These are phyloP conservation scores for Chanos chanos DNA, from an alignment of 2,797 vertebrate species.

Conservation along the genomic window DNA sequence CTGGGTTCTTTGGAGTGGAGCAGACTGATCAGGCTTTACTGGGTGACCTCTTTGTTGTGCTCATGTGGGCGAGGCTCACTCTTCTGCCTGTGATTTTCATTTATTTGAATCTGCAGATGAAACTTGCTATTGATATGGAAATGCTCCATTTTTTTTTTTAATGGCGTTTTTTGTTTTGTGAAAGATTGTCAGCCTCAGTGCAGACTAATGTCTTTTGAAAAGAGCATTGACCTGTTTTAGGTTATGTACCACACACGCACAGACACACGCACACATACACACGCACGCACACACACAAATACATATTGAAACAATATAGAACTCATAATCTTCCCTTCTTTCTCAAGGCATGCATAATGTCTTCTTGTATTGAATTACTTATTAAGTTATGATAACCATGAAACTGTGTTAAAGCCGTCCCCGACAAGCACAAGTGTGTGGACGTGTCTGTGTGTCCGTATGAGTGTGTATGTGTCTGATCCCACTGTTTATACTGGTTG, in stretches of 20 bases:
- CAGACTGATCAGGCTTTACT: background rate
- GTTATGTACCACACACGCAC: background rate
- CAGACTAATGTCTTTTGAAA: background rate
- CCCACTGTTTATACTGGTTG: conserved; percentile 22
- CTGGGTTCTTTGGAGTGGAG: conserved; percentile 2
- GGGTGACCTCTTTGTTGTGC: conserved; percentile 1
- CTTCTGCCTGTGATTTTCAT: background rate
- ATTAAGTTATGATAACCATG: no score
- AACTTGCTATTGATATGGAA: conserved; percentile 18
- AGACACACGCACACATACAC: background rate
- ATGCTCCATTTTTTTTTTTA: conserved; percentile 1
- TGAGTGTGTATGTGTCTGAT: background rate
- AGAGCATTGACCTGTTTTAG: conserved; percentile 8
- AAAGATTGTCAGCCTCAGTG: background rate
- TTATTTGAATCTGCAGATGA: conserved; percentile 18
- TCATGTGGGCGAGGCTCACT: background rate
- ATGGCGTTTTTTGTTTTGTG: background rate
- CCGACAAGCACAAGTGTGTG: no score
- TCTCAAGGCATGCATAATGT: no score
- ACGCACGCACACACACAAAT: background rate
- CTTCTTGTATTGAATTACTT: no score
- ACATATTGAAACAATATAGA: no score
- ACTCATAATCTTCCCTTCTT: no score
- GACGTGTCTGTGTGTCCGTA: no score
- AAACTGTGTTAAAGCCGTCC: no score